A percentile compares a stretch with the other conserved stretches of the same genome.
Conservation (phyloP, 2,888 invertebrate species). For the Lomographa bimaculata region DNA sequence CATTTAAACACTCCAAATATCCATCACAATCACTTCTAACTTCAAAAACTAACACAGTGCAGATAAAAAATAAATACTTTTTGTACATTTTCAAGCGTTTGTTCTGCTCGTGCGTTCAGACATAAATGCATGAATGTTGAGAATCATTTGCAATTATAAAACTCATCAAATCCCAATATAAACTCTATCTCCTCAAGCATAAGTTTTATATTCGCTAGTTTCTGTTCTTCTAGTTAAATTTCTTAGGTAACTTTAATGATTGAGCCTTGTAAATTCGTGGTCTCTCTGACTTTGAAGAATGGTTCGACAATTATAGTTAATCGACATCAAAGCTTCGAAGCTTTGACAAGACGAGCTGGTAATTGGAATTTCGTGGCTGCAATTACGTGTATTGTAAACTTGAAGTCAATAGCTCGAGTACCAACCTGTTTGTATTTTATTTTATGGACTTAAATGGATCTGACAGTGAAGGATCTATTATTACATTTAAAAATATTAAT, state of each 20-base stretch:
- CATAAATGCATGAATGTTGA: constrained; percentile 56
- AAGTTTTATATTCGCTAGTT: constrained; percentile 9
- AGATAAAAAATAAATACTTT: constrained; percentile 39
- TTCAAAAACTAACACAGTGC: constrained; percentile 37
- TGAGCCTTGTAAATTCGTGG: constrained; percentile 59
- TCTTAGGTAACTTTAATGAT: constrained; percentile 12
- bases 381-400: constrained; percentile 26
- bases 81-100: constrained; percentile 53
- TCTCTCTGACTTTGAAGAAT: constrained; percentile 61
- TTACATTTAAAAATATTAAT: too few relatives aligned
- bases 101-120: constrained; percentile 45
- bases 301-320: constrained; percentile 49
- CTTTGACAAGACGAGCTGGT: constrained; percentile 30
- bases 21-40: constrained; percentile 55
- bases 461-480: too few relatives aligned
- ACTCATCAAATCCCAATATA: background rate
- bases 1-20: constrained; percentile 48
- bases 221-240: background rate
- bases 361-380: constrained; percentile 30
- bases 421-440: constrained; percentile 3
- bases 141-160: constrained; percentile 23
- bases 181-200: background rate
- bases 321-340: constrained; percentile 36
- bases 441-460: too few relatives aligned
- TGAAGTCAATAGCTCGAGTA: constrained; percentile 6